A percentile compares a stretch with the other conserved stretches of the same genome.
Evolutionary conservation across 2,888 invertebrate genomes (phyloP).

Genomic region (Agriopis aurantiaria): DNA sequence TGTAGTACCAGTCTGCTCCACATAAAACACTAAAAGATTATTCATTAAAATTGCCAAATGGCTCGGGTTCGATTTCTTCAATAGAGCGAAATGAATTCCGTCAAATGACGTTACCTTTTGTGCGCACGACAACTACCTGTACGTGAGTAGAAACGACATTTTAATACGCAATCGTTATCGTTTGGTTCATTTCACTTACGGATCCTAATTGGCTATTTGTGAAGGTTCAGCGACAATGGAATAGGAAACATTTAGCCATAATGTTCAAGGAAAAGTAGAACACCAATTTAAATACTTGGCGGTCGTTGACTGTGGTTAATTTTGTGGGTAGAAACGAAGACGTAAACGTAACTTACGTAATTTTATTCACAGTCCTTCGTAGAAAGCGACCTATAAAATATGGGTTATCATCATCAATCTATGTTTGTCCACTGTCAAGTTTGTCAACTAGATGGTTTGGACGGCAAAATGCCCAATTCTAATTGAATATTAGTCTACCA

Average conservation of each 20-base stretch:
- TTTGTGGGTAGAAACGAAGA: neutral
- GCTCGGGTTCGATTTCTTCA: constrained; percentile 28
- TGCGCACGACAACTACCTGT: constrained; percentile 4
- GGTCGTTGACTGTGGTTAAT: constrained; percentile 4
- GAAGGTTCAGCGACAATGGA: constrained; percentile 18
- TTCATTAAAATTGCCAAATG: constrained; percentile 60
- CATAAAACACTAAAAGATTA: constrained; percentile 61
- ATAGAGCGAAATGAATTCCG: constrained; percentile 37
- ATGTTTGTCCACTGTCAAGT: neutral
- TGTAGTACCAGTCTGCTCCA: constrained; percentile 56
- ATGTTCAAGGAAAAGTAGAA: neutral
- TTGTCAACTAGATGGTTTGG: too few relatives aligned
- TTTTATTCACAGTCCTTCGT: neutral
- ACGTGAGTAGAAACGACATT: constrained; percentile 26
- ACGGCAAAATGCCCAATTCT: too few relatives aligned
- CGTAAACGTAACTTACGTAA: neutral
- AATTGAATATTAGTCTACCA: too few relatives aligned
- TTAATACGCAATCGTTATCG: constrained; percentile 35
- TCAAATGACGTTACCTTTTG: constrained; percentile 26
- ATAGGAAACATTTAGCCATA: constrained; percentile 10
- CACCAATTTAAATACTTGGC: constrained; percentile 4
- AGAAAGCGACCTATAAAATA: neutral
- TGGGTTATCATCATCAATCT: neutral
- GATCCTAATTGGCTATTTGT: constrained; percentile 33
- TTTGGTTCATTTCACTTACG: constrained; percentile 26